phyloP scores from a whole-genome alignment of 1,140 invertebrate species.

The Choristoneura fumiferana region DNA sequence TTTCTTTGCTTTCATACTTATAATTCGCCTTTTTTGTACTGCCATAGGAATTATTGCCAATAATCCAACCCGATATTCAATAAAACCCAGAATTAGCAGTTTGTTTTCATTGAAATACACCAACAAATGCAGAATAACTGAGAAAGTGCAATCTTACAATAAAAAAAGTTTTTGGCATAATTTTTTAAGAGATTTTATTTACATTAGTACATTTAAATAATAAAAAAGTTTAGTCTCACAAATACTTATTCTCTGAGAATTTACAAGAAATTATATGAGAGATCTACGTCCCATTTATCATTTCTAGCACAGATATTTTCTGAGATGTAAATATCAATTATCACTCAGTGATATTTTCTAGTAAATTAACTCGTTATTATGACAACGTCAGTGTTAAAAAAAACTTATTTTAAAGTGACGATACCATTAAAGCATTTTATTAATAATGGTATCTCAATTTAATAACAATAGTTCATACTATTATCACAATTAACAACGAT shows the following conservation, averaged over 20 bases:
- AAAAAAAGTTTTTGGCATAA: slow-evolving; percentile 3
- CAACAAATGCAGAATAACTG: too few relatives aligned
- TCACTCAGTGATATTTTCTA: too few relatives aligned
- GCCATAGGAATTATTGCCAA: too few relatives aligned
- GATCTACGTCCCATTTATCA: slow-evolving; percentile 21
- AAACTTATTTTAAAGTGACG: slow-evolving; percentile 5
- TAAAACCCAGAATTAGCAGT: too few relatives aligned
- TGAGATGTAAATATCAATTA: too few relatives aligned
- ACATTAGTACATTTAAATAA: slow-evolving; percentile 23
- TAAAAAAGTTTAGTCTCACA: slow-evolving; percentile 23
- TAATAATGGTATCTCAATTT: not conserved
- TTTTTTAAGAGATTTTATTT: slow-evolving; percentile 1
- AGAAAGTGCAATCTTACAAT: too few relatives aligned
- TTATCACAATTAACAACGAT: slow-evolving; percentile 7
- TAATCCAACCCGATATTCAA: too few relatives aligned
- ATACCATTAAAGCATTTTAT: not conserved
- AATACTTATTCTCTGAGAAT: not conserved
- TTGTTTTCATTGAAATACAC: too few relatives aligned
- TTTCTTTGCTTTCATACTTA: too few relatives aligned
- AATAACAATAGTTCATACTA: slow-evolving; percentile 6
- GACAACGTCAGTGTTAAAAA: slow-evolving; percentile 22
- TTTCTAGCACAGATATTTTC: too few relatives aligned
- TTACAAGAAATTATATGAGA: slow-evolving; percentile 18
- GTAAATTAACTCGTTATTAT: slow-evolving; percentile 12
- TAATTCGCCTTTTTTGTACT: too few relatives aligned